These are phyloP conservation scores for Ennomos quercinarius DNA, from an alignment of 2,888 invertebrate species.

Conservation along the genomic window DNA sequence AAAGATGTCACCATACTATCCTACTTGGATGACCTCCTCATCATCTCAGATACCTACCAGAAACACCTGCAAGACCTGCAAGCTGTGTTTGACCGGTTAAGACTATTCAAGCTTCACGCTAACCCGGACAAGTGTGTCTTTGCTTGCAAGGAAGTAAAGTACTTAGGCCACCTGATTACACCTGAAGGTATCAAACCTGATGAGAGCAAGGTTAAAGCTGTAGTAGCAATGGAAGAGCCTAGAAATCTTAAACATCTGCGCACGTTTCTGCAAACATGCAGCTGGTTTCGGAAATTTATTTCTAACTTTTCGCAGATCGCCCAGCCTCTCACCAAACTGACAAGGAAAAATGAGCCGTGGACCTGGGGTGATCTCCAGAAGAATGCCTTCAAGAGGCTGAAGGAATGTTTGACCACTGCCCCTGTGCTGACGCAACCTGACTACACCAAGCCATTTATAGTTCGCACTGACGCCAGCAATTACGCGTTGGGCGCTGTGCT, in stretches of 20 bases:
- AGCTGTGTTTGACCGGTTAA: not conserved
- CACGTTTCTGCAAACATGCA: constrained; percentile 46
- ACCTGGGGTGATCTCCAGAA: constrained; percentile 28
- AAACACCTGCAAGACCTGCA: not conserved
- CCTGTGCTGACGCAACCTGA: constrained; percentile 46
- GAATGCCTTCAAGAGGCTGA: constrained; percentile 36
- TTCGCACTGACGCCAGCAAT: constrained; percentile 50
- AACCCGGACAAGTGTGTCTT: not conserved
- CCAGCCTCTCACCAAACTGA: constrained; percentile 46
- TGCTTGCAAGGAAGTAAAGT: not conserved
- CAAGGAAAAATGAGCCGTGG: constrained; percentile 52
- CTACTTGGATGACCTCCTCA: not conserved
- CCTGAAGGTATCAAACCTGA: not conserved
- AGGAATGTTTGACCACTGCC: constrained; percentile 33
- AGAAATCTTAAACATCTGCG: constrained; percentile 31
- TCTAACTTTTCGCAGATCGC: constrained; percentile 49
- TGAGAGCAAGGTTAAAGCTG: constrained; percentile 24
- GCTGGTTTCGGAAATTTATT: constrained; percentile 7
- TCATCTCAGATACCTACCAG: not conserved
- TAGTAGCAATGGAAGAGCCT: constrained; percentile 36
- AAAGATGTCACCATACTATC: not conserved
- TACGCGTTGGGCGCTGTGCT: constrained; percentile 49
- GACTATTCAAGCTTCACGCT: not conserved
- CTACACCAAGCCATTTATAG: constrained; percentile 42
- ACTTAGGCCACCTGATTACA: not conserved